Percentiles rank a stretch among this genome's conserved stretches.
Conservation (phyloP, 2,113 vertebrate species). For the Alosa alosa region DNA sequence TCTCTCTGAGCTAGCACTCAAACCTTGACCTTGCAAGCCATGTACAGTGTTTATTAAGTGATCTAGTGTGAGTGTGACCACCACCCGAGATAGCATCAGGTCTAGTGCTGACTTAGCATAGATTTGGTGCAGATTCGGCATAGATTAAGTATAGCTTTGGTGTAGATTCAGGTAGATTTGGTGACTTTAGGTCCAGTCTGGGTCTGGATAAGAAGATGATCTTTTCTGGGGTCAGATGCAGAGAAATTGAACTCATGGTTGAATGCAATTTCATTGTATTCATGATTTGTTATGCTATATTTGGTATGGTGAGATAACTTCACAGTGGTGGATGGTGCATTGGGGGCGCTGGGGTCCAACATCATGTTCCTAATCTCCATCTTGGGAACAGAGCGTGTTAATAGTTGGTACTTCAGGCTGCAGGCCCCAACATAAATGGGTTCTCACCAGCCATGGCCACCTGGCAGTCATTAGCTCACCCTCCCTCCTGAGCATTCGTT, state of each 20-base stretch:
- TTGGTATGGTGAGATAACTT: neutral
- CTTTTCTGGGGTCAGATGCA: neutral
- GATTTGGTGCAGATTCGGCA: neutral
- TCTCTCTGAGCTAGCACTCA: neutral
- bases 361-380: no score
- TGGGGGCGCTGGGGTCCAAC: no score
- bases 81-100: neutral
- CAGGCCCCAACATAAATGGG: neutral
- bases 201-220: no score
- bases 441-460: neutral
- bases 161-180: neutral
- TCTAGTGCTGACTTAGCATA: neutral
- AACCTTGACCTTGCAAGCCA: neutral
- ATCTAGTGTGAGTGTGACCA: neutral
- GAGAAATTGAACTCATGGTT: neutral
- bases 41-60: neutral
- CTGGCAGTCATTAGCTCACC: constrained; percentile 1
- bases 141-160: neutral
- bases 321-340: no score
- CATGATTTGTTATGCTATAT: neutral
- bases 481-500: neutral
- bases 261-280: neutral
- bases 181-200: no score
- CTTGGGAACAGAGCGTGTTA: neutral
- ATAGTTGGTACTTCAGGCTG: neutral